A percentile compares a stretch with the other conserved stretches of the same genome.
Evolutionary conservation across 1,140 invertebrate genomes (phyloP).

Genomic region (Lepidostoma basale): DNA sequence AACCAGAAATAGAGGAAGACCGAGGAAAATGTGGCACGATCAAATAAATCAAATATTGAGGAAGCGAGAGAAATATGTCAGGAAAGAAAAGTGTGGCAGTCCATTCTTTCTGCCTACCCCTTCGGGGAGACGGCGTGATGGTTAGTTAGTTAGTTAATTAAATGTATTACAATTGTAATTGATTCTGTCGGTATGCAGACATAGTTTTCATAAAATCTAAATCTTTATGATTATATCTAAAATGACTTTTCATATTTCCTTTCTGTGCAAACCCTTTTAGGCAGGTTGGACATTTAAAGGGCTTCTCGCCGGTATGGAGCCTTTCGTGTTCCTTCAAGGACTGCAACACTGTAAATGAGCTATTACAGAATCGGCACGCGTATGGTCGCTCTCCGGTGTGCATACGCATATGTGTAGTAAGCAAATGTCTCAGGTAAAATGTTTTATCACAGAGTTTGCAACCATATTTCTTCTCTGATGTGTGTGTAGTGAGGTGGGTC

Average conservation of each 20-base stretch:
- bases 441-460: slow-evolving; percentile 55
- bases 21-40: too few species aligned
- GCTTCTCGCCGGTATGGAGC: slow-evolving; percentile 67
- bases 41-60: too few species aligned
- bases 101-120: too few species aligned
- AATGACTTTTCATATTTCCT: slow-evolving; percentile 46
- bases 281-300: slow-evolving; percentile 55
- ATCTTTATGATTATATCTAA: slow-evolving; percentile 44
- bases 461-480: too few species aligned
- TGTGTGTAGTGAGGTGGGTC: too few species aligned
- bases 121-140: too few species aligned
- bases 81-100: too few species aligned
- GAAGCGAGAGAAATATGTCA: too few species aligned
- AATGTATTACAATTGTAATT: too few species aligned
- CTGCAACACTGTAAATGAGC: slow-evolving; percentile 39
- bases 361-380: slow-evolving; percentile 47
- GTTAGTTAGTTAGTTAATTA: too few species aligned
- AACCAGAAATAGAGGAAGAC: too few species aligned
- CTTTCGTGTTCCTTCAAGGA: slow-evolving; percentile 60
- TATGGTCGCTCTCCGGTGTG: slow-evolving; percentile 47
- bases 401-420: slow-evolving; percentile 40
- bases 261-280: slow-evolving; percentile 51
- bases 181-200: too few species aligned
- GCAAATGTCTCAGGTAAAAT: slow-evolving; percentile 46
- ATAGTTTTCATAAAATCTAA: slow-evolving; percentile 28